Conservation (phyloP, 2,113 vertebrate genomes). For the Papio anubis region DNA sequence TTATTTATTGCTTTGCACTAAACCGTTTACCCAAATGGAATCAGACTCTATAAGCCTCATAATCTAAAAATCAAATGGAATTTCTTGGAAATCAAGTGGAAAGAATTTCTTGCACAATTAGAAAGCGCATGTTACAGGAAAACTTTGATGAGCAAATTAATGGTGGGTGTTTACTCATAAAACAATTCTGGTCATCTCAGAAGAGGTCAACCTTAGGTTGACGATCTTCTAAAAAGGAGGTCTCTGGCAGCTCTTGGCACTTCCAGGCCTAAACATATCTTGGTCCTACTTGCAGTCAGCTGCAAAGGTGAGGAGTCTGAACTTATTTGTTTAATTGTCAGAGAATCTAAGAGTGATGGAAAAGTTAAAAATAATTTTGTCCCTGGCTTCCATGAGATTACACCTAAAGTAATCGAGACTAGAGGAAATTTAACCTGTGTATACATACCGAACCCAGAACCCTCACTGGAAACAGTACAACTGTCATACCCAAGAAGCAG, state of each 20-base stretch:
- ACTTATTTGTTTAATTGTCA: neutral
- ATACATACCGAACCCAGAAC: neutral
- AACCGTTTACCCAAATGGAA: neutral
- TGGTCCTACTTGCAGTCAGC: neutral
- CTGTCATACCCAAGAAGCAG: neutral
- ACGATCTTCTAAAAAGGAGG: neutral
- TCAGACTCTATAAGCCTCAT: neutral
- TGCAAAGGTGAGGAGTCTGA: neutral
- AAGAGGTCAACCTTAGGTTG: neutral
- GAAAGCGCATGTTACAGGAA: neutral
- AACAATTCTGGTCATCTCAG: conserved; percentile 40
- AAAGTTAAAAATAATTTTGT: conserved; percentile 13
- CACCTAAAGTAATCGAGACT: neutral
- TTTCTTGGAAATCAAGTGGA: too few relatives aligned
- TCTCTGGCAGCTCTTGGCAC: neutral
- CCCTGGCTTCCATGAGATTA: neutral
- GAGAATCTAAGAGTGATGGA: neutral
- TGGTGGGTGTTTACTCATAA: conserved; percentile 28
- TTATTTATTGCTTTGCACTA: neutral
- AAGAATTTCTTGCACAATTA: neutral
- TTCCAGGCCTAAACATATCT: neutral
- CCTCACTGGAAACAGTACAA: neutral
- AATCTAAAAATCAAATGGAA: neutral
- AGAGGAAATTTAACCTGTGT: neutral
- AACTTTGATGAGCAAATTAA: neutral